These are phyloP conservation scores for Macropodus opercularis DNA, from an alignment of 2,797 vertebrate species.

Conservation along the genomic window DNA sequence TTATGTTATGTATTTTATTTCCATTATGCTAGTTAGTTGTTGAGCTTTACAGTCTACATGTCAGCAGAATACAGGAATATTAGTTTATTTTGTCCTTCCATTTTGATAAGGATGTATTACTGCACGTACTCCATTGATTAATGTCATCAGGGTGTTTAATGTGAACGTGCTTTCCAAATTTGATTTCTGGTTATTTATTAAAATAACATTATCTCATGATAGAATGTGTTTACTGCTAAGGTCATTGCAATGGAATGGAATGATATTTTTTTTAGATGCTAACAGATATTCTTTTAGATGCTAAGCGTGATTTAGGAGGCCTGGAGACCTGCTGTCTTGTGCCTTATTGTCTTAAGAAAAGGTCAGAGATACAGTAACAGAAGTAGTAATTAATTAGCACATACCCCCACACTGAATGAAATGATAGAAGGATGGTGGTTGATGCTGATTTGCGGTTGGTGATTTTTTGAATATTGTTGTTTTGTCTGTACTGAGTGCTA, in stretches of 20 bases:
- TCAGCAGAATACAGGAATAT: not conserved
- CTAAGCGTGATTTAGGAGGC: not conserved
- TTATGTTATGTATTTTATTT: too few relatives aligned
- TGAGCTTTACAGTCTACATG: not conserved
- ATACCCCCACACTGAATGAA: not conserved
- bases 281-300: constrained; percentile 7
- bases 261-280: constrained; percentile 8
- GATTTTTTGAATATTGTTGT: not conserved
- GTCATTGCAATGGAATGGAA: constrained; percentile 16
- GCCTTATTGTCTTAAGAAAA: constrained; percentile 17
- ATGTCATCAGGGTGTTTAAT: not conserved
- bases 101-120: not conserved
- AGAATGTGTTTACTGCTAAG: constrained; percentile 10
- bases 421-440: constrained; percentile 11
- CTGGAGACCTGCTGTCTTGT: not conserved
- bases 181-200: constrained; percentile 12
- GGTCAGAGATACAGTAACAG: constrained; percentile 33
- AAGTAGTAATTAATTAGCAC: constrained; percentile 12
- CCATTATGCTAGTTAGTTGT: not conserved
- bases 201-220: constrained; percentile 24
- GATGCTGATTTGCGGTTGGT: constrained; percentile 17
- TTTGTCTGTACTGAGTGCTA: constrained; percentile 19
- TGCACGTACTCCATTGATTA: too few relatives aligned
- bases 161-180: not conserved
- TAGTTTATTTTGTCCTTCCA: too few relatives aligned